Conservation (phyloP, 2,888 invertebrate genomes). For the Dolomedes plantarius region DNA sequence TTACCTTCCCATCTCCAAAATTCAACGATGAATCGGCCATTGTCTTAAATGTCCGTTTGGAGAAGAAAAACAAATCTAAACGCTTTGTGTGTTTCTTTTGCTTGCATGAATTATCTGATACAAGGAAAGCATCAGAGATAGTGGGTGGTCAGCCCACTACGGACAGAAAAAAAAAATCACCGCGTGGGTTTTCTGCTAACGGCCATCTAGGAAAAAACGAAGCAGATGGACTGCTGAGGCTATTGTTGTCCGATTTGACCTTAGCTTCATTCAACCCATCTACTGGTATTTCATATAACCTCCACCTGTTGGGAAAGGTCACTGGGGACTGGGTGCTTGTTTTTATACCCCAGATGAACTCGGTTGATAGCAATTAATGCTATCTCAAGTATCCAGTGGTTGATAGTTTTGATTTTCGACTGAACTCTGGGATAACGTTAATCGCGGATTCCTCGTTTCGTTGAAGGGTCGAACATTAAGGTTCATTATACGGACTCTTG, state of each 20-base stretch:
- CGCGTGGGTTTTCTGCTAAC: not conserved
- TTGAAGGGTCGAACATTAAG: not conserved
- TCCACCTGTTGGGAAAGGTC: conserved; percentile 22
- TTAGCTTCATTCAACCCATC: not conserved
- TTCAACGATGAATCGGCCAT: not conserved
- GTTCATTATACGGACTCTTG: too few relatives aligned
- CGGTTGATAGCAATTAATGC: conserved; percentile 1
- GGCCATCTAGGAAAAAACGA: not conserved
- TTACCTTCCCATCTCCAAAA: not conserved
- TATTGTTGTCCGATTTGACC: conserved; percentile 14
- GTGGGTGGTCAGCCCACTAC: not conserved
- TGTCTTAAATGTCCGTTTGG: not conserved
- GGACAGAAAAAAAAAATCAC: not conserved
- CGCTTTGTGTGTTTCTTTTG: not conserved
- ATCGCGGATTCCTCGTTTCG: not conserved
- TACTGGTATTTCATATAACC: conserved; percentile 5
- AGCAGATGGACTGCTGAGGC: not conserved
- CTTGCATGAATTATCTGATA: not conserved
- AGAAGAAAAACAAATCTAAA: not conserved
- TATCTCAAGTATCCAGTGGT: not conserved
- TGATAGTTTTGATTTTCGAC: conserved; percentile 1
- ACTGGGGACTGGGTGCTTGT: conserved; percentile 3
- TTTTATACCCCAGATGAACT: not conserved
- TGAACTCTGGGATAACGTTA: not conserved
- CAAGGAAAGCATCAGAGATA: not conserved